Base-by-base conservation (phyloP, 2,113 vertebrate genomes). In the Rhinogobius similis region DNA sequence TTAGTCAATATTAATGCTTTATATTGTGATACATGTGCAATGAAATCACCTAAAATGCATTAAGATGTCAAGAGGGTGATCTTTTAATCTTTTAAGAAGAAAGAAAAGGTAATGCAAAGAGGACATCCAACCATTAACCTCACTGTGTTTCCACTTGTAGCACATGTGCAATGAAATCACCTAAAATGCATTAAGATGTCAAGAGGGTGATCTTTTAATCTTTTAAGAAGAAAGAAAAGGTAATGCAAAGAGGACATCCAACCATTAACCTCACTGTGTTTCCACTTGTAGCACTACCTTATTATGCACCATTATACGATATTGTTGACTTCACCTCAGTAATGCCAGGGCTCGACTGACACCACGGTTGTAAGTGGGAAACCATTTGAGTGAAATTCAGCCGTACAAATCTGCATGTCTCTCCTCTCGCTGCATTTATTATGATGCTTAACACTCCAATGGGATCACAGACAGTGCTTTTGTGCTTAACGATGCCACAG, bases 181-280 rank as follows among this genome's bases (percentile, higher is more conserved):
- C 3, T 36, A 2, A 36, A 36, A 36, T 36, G 6, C 5, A 36
- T 36, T 36, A 8, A 36, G 1, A 36, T 36, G 32, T 36, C 32
- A 36, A 36, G 32, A 36, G 32, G 5, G 32, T 36, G 32, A 5
- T 36, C 32, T 36, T 36, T 3, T 36, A 36, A 36, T 36, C 32
- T 36, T 36, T 36, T 5, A 36, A 5, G 32, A 36, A 36, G 9
- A 5, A 36, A 36, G 32, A 36, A 36, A 36, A 8, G 8, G 46
- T 9, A 50, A 50, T 21, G 46, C 10, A 6, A 91, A 96, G 95
- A 82, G 64, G 75, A 52, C 59, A 0, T 38, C 52, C 46, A 26
- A 16, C 38, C 43, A n/a, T 29, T 56, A 6, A 4, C n/a, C 65
- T 29, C 7, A 36, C 43, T 52, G 18, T 43, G n/a, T 48, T 12